A percentile compares a stretch with the other conserved stretches of the same genome.
These are phyloP conservation scores for Botrylloides violaceus DNA, from an alignment of 23 tunicate genomes.

Conservation along the genomic window DNA sequence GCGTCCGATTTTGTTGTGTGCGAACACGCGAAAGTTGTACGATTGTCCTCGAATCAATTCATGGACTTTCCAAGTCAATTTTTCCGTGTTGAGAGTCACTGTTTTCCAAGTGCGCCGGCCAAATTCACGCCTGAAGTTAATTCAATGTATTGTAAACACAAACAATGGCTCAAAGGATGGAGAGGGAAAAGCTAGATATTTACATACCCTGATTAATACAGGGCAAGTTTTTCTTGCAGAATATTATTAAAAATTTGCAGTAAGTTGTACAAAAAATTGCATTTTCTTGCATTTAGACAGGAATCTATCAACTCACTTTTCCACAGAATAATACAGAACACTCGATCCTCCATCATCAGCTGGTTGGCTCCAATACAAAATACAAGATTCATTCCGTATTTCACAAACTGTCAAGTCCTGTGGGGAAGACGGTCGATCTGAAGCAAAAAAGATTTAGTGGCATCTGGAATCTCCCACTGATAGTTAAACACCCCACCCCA, in stretches of 20 bases:
- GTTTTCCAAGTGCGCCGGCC: slow-evolving; percentile 32
- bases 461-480: background rate
- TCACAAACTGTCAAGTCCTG: slow-evolving; percentile 14
- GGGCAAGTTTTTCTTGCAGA: too few species aligned
- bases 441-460: background rate
- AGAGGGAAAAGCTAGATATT: too few species aligned
- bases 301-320: slow-evolving; percentile 18
- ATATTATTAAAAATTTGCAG: too few species aligned
- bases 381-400: slow-evolving; percentile 18
- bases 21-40: slow-evolving; percentile 18
- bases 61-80: slow-evolving; percentile 22
- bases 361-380: slow-evolving; percentile 25
- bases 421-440: slow-evolving; percentile 27
- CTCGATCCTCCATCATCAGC: slow-evolving; percentile 22
- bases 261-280: background rate
- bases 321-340: slow-evolving; percentile 22
- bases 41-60: slow-evolving; percentile 19
- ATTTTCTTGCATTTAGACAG: background rate
- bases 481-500: too few species aligned
- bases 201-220: too few species aligned
- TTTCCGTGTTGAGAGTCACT: slow-evolving; percentile 15
- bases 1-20: slow-evolving; percentile 28
- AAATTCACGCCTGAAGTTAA: slow-evolving; percentile 20
- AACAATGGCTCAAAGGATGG: too few species aligned
- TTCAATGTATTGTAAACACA: too few species aligned